A percentile compares a stretch with the other conserved stretches of the same genome.
phyloP scores from a whole-genome alignment of 2,113 vertebrate species.

The Callocephalon fimbriatum region DNA sequence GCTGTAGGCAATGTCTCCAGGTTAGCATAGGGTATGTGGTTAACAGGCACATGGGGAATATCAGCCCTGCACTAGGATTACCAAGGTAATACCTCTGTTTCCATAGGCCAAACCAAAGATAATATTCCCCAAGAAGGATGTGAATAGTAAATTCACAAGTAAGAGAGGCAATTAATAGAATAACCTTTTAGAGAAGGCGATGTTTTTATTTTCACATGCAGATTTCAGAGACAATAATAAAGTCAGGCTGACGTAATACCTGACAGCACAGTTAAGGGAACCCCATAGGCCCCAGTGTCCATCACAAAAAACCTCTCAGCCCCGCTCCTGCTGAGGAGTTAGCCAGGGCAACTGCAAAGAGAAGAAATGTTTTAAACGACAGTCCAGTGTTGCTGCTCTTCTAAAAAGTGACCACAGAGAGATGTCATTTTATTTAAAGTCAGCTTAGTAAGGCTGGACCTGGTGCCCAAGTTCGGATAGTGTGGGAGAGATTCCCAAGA shows the following conservation, averaged over 20 bases:
- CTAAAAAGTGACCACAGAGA: not conserved
- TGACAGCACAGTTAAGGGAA: not conserved
- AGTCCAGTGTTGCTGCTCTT: not conserved
- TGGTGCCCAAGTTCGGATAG: not conserved
- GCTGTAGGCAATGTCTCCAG: not conserved
- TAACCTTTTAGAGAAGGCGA: not conserved
- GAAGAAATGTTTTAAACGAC: not conserved
- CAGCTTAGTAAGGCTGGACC: not conserved
- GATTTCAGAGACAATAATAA: not conserved
- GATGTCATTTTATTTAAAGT: not conserved
- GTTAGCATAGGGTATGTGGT: not conserved
- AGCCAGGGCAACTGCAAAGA: not conserved
- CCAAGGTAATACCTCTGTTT: not conserved
- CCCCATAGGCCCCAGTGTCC: too few species aligned
- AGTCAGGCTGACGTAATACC: not conserved
- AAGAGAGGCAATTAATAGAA: not conserved
- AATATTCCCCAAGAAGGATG: not conserved
- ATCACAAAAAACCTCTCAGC: not conserved
- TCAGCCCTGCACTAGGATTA: not conserved
- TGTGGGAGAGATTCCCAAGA: not conserved
- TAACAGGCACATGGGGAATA: not conserved
- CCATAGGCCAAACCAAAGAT: not conserved
- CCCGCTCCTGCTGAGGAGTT: not conserved
- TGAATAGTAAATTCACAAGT: not conserved
- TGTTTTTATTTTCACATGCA: not conserved